Base-by-base conservation (phyloP, 2,888 invertebrate genomes). In the Hypsopygia costalis region DNA sequence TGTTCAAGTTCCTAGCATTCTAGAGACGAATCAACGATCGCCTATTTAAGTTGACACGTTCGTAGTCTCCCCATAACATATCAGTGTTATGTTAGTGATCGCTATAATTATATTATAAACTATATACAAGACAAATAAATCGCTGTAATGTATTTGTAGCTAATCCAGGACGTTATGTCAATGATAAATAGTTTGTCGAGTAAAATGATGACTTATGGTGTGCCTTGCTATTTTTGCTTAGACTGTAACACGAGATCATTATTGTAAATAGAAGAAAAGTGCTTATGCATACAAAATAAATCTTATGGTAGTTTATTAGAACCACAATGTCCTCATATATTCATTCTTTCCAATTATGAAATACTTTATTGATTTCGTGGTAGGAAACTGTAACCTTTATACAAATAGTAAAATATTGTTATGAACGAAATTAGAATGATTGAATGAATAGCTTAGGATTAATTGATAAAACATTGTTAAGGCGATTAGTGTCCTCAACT, bases 191-290 rank as follows among this genome's bases (percentile, higher is more conserved):
- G n/a, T 4, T 8, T 34, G 20, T 22, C n/a, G 11, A 9, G 10
- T 6, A 1, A 25, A 34, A 6, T 11, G 11, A n/a, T 36, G 36
- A 20, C 36, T 28, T 36, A 29, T 10, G 28, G 16, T 36, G 36
- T 36, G 36, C 36, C 36, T 36, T 36, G 20, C 21, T 36, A 8
- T 36, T 20, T 36, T 7, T 20, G 29, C 21, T 30, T 36, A 30
- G 29, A 28, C 16, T 5, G 25, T 16, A 16, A 16, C 16, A 3
- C 4, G 16, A 16, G 4, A 16, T 25, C 25, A 25, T n/a, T n/a
- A 8, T 25, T 25, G n/a, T 25, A 25, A 25, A 3, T 25, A 25
- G 25, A 25, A 8, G 25, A n/a, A 25, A 16, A 25, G 6, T 25
- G 25, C 25, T 25, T 25, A 25, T 7, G 25, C 25, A 1, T 25